Evolutionary conservation across 2,888 invertebrate genomes (phyloP), one percentile per base, ranked within the genome.

Genomic region (Dolomedes plantarius): DNA sequence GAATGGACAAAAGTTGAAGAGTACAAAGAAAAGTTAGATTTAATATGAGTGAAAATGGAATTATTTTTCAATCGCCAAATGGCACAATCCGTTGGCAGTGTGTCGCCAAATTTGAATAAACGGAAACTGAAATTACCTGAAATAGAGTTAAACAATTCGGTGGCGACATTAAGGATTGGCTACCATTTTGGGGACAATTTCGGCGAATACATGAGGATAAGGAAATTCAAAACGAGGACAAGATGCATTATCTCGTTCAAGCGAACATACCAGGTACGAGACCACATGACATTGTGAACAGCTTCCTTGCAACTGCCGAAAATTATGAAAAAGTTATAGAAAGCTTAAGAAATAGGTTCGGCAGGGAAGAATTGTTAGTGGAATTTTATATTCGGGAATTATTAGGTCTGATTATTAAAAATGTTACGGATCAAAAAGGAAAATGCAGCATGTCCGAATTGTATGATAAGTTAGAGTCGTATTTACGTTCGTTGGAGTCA

Each of bases 351-450:
- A 41, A 72, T 1, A 32, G 87, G n/a, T 89, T 82, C 71, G 87
- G 86, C 0, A 88, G 88, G 65, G 82, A 90, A 6, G 89, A 90
- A 16, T 50, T 90, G 7, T 72, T 90, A 23, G 87, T 90, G 19
- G 89, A 90, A 74, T 88, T 88, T 68, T 89, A 90, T 68, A 88
- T 89, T 6, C 71, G 90, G 23, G 90, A 91, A 73, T 68, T 90
- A 11, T 72, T 91, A 31, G 88, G 89, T 67, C 56, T 91, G 39
- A 89, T 90, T 32, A n/a, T 72, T 9, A 77, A 28, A 9, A 77
- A 69, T 32, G 76, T 32, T 28, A 9, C 23, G 19, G 19, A n/a
- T 71, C 13, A 7, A 11, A 28, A 71, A 64, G 5, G 6, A 2
- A 81, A 81, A 19, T 11, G 62, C 0, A 62, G 50, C 0, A 1